Base-by-base conservation (phyloP, 2,113 vertebrate species). In the Pogona vitticeps region DNA sequence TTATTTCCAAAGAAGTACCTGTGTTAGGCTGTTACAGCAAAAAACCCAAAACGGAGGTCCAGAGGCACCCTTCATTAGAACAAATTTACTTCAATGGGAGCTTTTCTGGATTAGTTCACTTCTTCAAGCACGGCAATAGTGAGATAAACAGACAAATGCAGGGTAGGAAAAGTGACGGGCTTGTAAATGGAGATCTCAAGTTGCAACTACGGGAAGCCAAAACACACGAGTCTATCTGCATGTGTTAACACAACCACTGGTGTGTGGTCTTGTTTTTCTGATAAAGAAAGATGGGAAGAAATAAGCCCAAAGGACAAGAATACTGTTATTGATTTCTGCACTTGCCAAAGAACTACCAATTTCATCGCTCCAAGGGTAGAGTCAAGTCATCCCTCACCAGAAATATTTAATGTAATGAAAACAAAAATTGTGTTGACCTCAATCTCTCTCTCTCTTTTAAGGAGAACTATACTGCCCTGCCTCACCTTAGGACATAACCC, bases 401-500 rank as follows among this genome's bases (percentile, higher is more conserved):
- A 56, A 89, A 80, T 26, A 61, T 87, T 10, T 58, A 77, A 72
- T 76, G 77, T 56, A 61, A 21, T 0, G 52, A 84, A 85, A 18
- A 79, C 87, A 80, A 89, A 85, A 87, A 90, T 2, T 36, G 76
- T 70, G 82, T 86, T 76, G 46, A 0, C 18, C 12, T 17, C 40
- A 6, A n/a, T n/a, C 28, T 40, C 12, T 42, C 15, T 40, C 14
- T 12, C n/a, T 91, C 63, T 81, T 72, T 56, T 18, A 7, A 13
- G 42, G 10, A 79, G 36, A 88, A 79, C 75, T 46, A 28, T 26
- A 21, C 10, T 31, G 36, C 17, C 71, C 1, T 2, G 0, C 0
- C 52, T 1, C 0, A 73, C 82, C 91, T 72, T 84, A 8, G n/a
- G 59, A 88, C 91, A 83, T 31, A 73, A 86, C 89, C 93, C 83